Evolutionary conservation across 2,888 invertebrate genomes (phyloP).

Genomic region (Cantharis nigra): DNA sequence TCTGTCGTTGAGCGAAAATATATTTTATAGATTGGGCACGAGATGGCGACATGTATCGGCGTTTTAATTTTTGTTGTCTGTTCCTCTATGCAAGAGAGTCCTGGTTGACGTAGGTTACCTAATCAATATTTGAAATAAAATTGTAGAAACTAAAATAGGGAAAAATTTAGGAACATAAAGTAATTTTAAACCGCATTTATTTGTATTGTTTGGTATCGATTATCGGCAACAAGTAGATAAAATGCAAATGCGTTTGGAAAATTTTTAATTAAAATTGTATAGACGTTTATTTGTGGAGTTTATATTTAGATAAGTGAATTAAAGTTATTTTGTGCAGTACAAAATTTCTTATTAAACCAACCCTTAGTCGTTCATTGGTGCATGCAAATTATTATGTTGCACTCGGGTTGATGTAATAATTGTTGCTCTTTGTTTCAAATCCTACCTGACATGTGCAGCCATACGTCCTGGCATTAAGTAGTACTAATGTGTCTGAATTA

Average conservation of each 20-base stretch:
- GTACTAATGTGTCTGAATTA: background rate
- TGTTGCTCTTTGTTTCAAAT: background rate
- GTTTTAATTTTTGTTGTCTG: background rate
- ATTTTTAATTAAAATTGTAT: background rate
- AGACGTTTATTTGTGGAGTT: background rate
- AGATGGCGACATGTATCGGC: background rate
- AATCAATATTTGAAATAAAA: background rate
- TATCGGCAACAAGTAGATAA: background rate
- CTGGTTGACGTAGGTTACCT: background rate
- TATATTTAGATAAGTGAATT: background rate
- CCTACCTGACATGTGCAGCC: background rate
- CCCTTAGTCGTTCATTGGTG: background rate
- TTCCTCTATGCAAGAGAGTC: background rate
- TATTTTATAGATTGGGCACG: background rate
- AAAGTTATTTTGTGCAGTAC: background rate
- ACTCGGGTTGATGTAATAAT: background rate
- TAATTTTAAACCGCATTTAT: background rate
- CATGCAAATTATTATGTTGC: background rate
- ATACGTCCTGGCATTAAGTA: background rate
- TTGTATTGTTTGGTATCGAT: background rate
- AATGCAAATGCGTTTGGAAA: background rate
- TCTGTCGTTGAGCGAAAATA: background rate
- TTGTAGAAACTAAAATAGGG: background rate
- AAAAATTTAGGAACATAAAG: background rate
- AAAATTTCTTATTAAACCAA: background rate